These are phyloP conservation scores for Drosophila mimica DNA, from an alignment of 2,888 invertebrate genomes.

Conservation along the genomic window DNA sequence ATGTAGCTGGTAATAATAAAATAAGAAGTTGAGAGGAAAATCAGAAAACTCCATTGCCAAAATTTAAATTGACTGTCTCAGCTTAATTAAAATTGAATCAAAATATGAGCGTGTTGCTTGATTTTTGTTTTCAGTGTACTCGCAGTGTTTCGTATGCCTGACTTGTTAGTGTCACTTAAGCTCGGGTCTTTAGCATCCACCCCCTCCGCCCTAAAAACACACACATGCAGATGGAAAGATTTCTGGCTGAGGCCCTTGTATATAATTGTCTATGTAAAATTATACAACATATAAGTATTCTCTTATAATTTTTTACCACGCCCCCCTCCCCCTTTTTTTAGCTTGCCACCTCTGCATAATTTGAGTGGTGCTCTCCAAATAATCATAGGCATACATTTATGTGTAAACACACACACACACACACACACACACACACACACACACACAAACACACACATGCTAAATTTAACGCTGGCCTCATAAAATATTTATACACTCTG, in stretches of 20 bases:
- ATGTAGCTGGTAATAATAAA: not conserved
- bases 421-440: conserved; percentile 1
- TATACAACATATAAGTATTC: conserved; percentile 54
- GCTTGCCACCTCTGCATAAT: conserved; percentile 57
- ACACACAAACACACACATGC: conserved; percentile 2
- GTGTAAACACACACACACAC: not conserved
- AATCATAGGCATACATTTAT: conserved; percentile 12
- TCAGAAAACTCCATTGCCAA: not conserved
- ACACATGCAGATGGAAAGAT: conserved; percentile 58
- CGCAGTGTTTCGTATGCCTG: conserved; percentile 18
- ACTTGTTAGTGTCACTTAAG: conserved; percentile 81
- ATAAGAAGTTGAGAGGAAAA: not conserved
- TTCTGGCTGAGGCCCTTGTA: conserved; percentile 74
- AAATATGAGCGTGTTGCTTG: not conserved
- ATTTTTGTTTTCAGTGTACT: conserved; percentile 1
- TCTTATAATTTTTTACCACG: conserved; percentile 2
- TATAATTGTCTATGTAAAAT: conserved; percentile 80
- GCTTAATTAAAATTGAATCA: not conserved
- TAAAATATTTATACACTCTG: conserved; percentile 73
- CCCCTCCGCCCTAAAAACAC: conserved; percentile 26
- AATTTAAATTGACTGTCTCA: not conserved
- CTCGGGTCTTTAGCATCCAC: conserved; percentile 66
- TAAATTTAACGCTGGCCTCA: conserved; percentile 44
- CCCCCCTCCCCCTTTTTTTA: not conserved
- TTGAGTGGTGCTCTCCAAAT: conserved; percentile 66